Evolutionary conservation across 2,113 vertebrate species (phyloP).

Genomic region (Vicugna pacos): DNA sequence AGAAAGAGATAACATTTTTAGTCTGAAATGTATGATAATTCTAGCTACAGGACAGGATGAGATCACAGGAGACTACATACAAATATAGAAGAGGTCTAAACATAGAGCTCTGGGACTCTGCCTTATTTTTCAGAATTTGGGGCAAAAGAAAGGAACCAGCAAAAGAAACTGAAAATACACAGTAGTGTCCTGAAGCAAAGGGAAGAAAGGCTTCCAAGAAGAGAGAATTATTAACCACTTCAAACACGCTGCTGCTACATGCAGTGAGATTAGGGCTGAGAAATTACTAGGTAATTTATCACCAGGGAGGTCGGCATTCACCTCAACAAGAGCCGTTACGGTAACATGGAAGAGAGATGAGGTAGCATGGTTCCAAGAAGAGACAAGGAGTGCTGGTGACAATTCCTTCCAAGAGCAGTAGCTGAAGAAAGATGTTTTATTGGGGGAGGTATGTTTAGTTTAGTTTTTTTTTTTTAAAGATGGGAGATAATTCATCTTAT

Average conservation of each 20-base stretch:
- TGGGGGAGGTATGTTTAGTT: not conserved
- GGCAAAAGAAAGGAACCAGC: conserved; percentile 50
- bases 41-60: conserved; percentile 54
- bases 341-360: not conserved
- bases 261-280: not conserved
- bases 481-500: not conserved
- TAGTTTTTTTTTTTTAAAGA: not conserved
- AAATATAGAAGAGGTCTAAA: conserved; percentile 66
- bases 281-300: not conserved
- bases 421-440: conserved; percentile 26
- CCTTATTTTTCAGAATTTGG: conserved; percentile 39
- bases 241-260: not conserved
- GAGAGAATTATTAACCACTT: not conserved
- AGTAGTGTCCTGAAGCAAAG: conserved; percentile 7
- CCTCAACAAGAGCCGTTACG: not conserved
- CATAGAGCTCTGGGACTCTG: conserved; percentile 12
- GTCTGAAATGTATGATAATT: conserved; percentile 60
- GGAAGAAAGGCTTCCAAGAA: conserved; percentile 42
- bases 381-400: not conserved
- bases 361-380: not conserved
- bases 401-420: not conserved
- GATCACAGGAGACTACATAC: conserved; percentile 46
- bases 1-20: conserved; percentile 56
- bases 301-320: not conserved
- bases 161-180: conserved; percentile 59